Conservation (phyloP, 1,140 invertebrate genomes). For the Lanistes nyassanus region DNA sequence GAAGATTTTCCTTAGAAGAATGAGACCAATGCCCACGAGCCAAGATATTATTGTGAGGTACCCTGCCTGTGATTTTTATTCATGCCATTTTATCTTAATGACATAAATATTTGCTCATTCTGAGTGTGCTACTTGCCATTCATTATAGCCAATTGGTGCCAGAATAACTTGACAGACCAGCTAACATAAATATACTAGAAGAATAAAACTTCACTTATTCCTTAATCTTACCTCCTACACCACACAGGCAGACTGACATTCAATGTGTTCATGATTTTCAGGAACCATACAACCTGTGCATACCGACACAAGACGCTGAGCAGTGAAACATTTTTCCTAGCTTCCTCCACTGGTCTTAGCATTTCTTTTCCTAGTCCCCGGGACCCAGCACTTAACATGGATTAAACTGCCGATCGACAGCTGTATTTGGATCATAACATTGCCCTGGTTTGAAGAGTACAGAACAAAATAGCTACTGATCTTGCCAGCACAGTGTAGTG, state of each 20-base stretch:
- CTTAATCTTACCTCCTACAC: no score
- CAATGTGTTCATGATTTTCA: constrained; percentile 5
- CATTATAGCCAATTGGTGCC: no score
- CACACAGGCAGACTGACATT: no score
- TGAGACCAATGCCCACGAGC: constrained; percentile 24
- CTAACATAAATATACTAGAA: background rate
- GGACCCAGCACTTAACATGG: constrained; percentile 21
- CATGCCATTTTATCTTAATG: background rate
- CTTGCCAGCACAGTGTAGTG: no score
- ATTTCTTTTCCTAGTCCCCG: constrained; percentile 20
- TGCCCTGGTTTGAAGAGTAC: constrained; percentile 10
- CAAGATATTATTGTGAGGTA: constrained; percentile 31
- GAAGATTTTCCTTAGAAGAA: no score
- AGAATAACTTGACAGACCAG: background rate
- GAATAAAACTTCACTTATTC: no score
- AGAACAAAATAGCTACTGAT: no score
- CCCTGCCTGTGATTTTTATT: background rate
- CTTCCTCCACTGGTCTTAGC: background rate
- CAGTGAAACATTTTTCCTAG: constrained; percentile 31
- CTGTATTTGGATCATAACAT: constrained; percentile 23
- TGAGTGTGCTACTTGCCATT: background rate
- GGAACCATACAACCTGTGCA: constrained; percentile 27
- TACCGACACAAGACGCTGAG: constrained; percentile 22
- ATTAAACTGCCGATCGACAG: constrained; percentile 15
- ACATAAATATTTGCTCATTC: background rate